phyloP scores from a whole-genome alignment of 2,113 vertebrate genomes.

The Mungos mungo region DNA sequence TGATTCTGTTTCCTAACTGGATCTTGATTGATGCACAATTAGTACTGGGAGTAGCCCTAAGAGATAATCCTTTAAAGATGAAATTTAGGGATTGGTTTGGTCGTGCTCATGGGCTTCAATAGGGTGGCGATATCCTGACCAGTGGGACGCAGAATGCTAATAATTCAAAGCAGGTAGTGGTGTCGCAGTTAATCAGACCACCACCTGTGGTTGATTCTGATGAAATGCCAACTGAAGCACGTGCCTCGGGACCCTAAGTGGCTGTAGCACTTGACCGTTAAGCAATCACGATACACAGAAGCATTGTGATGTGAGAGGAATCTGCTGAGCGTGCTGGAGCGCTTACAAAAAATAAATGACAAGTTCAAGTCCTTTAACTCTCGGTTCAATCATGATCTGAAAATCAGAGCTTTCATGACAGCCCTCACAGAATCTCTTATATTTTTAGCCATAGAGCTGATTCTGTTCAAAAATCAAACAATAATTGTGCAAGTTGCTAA shows the following conservation, averaged over 20 bases:
- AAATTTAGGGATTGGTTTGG: neutral
- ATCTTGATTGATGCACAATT: neutral
- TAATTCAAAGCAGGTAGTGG: neutral
- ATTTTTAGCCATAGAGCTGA: neutral
- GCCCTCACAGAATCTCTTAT: neutral
- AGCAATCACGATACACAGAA: neutral
- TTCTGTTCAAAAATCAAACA: slow-evolving; percentile 10
- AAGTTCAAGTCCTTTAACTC: neutral
- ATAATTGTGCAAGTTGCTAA: neutral
- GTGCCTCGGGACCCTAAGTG: neutral
- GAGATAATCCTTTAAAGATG: neutral
- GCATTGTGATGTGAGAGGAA: neutral
- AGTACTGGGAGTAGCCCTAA: neutral
- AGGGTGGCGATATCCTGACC: neutral
- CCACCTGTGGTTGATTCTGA: slow-evolving; percentile 19
- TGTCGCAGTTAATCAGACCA: slow-evolving; percentile 31
- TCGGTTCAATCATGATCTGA: slow-evolving; percentile 2
- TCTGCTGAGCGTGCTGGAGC: neutral
- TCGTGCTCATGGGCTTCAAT: neutral
- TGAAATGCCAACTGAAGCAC: neutral
- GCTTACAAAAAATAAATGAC: neutral
- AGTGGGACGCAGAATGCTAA: neutral
- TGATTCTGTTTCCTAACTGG: neutral
- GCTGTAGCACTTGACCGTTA: neutral
- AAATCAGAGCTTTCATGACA: neutral